These are phyloP conservation scores for Dasysyrphus albostriatus DNA, from an alignment of 2,888 invertebrate species.

Conservation along the genomic window DNA sequence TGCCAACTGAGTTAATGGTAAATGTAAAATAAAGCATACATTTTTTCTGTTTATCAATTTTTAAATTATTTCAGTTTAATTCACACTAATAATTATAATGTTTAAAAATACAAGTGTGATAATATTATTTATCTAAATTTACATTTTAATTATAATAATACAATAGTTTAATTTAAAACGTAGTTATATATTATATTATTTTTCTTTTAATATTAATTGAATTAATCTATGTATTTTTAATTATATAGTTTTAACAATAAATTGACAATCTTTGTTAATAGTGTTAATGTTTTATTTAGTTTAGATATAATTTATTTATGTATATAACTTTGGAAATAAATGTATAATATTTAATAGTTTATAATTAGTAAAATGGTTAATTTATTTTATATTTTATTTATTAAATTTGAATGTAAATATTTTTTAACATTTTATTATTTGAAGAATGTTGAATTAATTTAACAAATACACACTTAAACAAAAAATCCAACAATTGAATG, in stretches of 20 bases:
- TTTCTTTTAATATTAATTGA: neutral
- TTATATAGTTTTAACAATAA: constrained; percentile 63
- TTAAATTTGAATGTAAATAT: constrained; percentile 19
- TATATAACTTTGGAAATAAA: constrained; percentile 43
- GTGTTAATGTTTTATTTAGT: constrained; percentile 6
- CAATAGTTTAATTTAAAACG: constrained; percentile 29
- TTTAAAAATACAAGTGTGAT: constrained; percentile 37
- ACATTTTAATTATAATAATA: constrained; percentile 46
- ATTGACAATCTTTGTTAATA: constrained; percentile 54
- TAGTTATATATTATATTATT: neutral
- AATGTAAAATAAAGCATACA: too few relatives aligned
- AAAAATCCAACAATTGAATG: neutral
- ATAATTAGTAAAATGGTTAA: constrained; percentile 26
- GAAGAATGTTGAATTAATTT: constrained; percentile 4
- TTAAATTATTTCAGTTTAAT: constrained; percentile 28
- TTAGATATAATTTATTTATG: constrained; percentile 18
- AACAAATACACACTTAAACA: neutral
- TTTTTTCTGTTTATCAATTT: constrained; percentile 6
- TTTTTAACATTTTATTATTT: constrained; percentile 24
- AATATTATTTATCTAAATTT: constrained; percentile 31
- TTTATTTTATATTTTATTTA: constrained; percentile 17
- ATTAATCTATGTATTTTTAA: constrained; percentile 25
- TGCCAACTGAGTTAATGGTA: too few relatives aligned
- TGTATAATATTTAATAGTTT: constrained; percentile 25
- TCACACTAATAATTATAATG: constrained; percentile 25